Evolutionary conservation across 2,888 invertebrate species (phyloP).

Genomic region (Yponomeuta plumbellus): DNA sequence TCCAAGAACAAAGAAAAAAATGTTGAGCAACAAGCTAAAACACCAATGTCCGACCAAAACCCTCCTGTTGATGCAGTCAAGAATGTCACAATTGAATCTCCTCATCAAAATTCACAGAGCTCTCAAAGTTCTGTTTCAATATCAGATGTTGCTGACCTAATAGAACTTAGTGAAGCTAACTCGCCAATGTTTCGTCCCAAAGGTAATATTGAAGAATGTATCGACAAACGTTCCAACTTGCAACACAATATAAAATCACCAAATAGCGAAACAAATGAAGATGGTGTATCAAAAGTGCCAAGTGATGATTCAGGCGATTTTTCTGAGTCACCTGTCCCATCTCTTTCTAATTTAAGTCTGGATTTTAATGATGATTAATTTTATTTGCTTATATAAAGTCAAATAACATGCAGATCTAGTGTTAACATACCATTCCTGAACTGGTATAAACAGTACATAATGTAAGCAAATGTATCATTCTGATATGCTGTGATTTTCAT

Average conservation of each 20-base stretch:
- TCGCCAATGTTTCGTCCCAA: constrained; percentile 24
- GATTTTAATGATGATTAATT: constrained; percentile 64
- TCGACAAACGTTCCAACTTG: too few relatives aligned
- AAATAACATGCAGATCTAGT: not conserved
- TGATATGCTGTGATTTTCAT: not conserved
- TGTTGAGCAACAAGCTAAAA: constrained; percentile 26
- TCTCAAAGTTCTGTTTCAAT: constrained; percentile 61
- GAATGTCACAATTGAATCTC: constrained; percentile 36
- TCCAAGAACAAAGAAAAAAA: constrained; percentile 36
- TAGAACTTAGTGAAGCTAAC: constrained; percentile 53
- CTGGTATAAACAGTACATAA: constrained; percentile 17
- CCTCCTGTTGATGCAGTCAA: constrained; percentile 34
- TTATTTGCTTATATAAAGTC: not conserved
- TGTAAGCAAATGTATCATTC: not conserved
- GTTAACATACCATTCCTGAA: not conserved
- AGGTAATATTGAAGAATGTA: not conserved
- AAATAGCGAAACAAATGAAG: not conserved
- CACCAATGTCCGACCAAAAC: constrained; percentile 28
- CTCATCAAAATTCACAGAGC: constrained; percentile 48
- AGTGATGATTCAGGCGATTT: constrained; percentile 65
- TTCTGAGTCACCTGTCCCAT: constrained; percentile 62
- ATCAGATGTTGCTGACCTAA: constrained; percentile 65
- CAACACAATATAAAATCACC: not conserved
- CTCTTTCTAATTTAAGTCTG: constrained; percentile 64
- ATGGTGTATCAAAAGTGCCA: constrained; percentile 31